Percentiles rank a stretch among this genome's conserved stretches.
These are phyloP conservation scores for Menidia beryllina DNA, from an alignment of 2,113 vertebrate species.

Conservation along the genomic window DNA sequence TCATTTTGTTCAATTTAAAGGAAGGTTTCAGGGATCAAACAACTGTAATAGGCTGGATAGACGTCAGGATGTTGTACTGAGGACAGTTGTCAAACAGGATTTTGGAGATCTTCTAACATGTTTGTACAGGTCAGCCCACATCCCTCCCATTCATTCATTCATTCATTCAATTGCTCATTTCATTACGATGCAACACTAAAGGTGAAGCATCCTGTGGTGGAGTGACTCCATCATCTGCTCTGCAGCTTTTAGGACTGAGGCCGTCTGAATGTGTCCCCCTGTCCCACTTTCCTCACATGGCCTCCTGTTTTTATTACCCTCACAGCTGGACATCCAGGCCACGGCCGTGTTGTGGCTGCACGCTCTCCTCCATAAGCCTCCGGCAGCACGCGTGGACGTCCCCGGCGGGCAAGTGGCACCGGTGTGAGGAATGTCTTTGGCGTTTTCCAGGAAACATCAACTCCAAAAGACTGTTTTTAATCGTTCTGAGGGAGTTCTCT, in stretches of 20 bases:
- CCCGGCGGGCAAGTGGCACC: conserved; percentile 1
- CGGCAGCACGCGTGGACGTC: background rate
- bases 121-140: too few relatives aligned
- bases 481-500: background rate
- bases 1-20: too few relatives aligned
- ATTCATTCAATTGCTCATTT: too few relatives aligned
- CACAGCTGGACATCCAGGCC: background rate
- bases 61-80: too few relatives aligned
- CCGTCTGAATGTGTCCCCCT: background rate
- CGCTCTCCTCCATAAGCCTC: background rate
- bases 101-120: too few relatives aligned
- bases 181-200: background rate
- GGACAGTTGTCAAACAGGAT: too few relatives aligned
- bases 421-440: conserved; percentile 2
- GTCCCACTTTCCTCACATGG: background rate
- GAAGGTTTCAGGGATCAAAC: too few relatives aligned
- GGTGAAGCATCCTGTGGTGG: background rate
- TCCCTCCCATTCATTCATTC: too few relatives aligned
- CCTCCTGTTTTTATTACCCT: background rate
- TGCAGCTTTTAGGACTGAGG: background rate
- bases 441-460: conserved; percentile 6
- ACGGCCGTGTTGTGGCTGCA: too few relatives aligned
- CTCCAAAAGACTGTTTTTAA: background rate
- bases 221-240: background rate
- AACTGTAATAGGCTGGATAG: too few relatives aligned